A percentile compares a stretch with the other conserved stretches of the same genome.
Conservation (phyloP, 2,888 invertebrate species). For the Stegana nigrithorax region DNA sequence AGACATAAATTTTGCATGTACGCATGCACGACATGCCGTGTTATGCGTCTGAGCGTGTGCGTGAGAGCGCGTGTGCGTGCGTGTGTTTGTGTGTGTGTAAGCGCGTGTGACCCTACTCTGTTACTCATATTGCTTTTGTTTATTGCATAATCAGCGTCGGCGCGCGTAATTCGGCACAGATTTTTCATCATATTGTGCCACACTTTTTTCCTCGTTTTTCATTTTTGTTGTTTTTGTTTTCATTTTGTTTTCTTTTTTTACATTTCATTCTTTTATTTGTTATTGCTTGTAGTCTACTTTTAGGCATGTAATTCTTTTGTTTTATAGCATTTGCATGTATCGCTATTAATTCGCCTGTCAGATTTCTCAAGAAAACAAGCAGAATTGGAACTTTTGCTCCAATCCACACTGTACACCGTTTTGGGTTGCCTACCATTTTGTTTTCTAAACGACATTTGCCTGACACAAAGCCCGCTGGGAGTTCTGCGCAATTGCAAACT, state of each 20-base stretch:
- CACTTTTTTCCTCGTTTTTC: no score
- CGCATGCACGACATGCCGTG: neutral
- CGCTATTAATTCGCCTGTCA: conserved; percentile 5
- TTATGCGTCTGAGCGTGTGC: neutral
- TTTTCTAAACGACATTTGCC: neutral
- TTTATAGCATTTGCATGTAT: neutral
- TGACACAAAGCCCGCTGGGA: neutral
- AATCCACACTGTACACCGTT: neutral
- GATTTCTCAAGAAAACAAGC: neutral
- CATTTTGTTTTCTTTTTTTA: no score
- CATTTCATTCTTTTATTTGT: no score
- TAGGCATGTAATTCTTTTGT: neutral
- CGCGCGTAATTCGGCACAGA: neutral
- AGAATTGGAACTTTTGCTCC: neutral
- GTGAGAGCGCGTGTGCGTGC: neutral
- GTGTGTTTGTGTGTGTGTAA: neutral
- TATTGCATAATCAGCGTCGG: neutral
- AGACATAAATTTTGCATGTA: conserved; percentile 14
- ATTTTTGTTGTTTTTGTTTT: no score
- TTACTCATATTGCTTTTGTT: no score
- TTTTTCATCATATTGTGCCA: conserved; percentile 4
- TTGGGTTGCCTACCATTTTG: neutral
- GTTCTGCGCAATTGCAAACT: neutral
- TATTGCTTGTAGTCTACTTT: no score
- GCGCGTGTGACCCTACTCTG: no score